These are phyloP conservation scores for Pterostichus madidus DNA, from an alignment of 2,888 invertebrate species.

Conservation along the genomic window DNA sequence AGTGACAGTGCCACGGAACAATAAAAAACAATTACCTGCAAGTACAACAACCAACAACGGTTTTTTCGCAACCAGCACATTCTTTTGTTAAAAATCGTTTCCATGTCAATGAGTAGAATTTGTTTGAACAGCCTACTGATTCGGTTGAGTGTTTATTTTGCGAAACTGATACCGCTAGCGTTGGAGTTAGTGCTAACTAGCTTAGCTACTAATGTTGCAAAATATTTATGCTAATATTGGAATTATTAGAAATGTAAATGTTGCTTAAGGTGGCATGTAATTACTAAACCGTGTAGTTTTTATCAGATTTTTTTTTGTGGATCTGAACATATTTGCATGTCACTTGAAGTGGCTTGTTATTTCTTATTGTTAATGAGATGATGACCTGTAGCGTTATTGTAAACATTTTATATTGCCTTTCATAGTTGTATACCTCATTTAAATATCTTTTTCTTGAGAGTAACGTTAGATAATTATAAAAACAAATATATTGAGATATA, in stretches of 20 bases:
- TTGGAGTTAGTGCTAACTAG: slow-evolving; percentile 10
- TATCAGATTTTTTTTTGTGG: slow-evolving; percentile 15
- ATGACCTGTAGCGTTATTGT: slow-evolving; percentile 9
- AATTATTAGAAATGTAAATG: slow-evolving; percentile 46
- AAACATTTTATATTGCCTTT: background rate
- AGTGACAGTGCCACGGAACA: background rate
- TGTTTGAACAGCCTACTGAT: slow-evolving; percentile 40
- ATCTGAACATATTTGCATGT: background rate
- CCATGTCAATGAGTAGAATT: slow-evolving; percentile 24
- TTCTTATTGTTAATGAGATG: slow-evolving; percentile 9
- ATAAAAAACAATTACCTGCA: slow-evolving; percentile 24
- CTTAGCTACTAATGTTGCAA: slow-evolving; percentile 38
- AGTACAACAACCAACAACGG: slow-evolving; percentile 5
- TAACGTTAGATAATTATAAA: background rate
- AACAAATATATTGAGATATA: background rate
- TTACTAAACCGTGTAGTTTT: slow-evolving; percentile 36
- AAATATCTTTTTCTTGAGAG: background rate
- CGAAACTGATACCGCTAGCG: slow-evolving; percentile 16
- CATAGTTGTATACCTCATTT: background rate
- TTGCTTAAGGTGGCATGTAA: slow-evolving; percentile 40
- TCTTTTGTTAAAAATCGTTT: slow-evolving; percentile 40
- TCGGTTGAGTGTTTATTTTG: slow-evolving; percentile 29
- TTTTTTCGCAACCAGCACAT: slow-evolving; percentile 31
- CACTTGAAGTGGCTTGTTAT: background rate
- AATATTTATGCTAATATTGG: slow-evolving; percentile 43